These are phyloP conservation scores for Hymenochirus boettgeri DNA, from an alignment of 2,113 vertebrate species.

Conservation along the genomic window DNA sequence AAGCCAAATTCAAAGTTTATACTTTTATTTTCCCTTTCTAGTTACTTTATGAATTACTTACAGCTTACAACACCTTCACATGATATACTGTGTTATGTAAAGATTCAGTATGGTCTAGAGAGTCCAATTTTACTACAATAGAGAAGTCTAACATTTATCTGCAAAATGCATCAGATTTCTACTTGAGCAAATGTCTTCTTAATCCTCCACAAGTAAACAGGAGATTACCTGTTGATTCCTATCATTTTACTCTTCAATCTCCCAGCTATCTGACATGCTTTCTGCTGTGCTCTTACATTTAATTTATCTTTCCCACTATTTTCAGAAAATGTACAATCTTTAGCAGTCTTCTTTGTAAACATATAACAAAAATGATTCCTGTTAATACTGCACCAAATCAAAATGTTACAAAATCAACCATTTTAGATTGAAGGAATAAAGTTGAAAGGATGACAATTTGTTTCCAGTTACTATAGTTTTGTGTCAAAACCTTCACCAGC, in stretches of 20 bases:
- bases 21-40: too few relatives aligned
- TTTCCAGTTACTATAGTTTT: background rate
- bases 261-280: background rate
- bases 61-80: background rate
- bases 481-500: background rate
- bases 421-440: background rate
- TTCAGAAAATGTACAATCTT: background rate
- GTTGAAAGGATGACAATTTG: background rate
- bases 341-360: background rate
- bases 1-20: too few relatives aligned
- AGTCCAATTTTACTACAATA: constrained; percentile 6
- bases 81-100: background rate
- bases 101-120: background rate
- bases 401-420: background rate
- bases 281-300: background rate
- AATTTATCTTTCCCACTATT: background rate
- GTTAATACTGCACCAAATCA: background rate
- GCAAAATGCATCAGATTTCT: constrained; percentile 14
- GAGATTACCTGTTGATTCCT: constrained; percentile 26
- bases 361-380: background rate
- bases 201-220: background rate
- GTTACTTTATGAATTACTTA: too few relatives aligned
- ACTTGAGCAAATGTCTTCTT: background rate
- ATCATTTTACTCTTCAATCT: constrained; percentile 21
- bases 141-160: constrained; percentile 3